Evolutionary conservation across 2,797 vertebrate genomes (phyloP), one percentile per base, ranked within the genome.

Genomic region (Nyctibius grandis): DNA sequence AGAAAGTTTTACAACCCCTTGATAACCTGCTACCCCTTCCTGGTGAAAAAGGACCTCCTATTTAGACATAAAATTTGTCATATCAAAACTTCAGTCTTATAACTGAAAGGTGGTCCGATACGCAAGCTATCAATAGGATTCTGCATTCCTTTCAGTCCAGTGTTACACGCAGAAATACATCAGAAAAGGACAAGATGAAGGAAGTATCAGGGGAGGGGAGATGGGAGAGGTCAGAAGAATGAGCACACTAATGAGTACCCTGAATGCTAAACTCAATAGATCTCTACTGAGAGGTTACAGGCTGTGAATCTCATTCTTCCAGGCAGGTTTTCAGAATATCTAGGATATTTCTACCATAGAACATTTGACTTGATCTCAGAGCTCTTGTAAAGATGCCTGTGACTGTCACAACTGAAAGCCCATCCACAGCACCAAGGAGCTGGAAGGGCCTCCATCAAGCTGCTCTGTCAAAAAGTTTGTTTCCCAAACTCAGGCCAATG

Each of bases 201-300:
- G 21, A 65, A 50, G 50, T 36, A 21, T 16, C 33, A 31, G 33
- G 44, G 13, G 16, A 50, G 26, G 17, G 22, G 16, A 65, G 20
- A 75, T 6, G 9, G 42, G 44, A 40, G 36, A 34, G 20, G 16
- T 8, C 50, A 44, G 42, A 61, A 51, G 38, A 74, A 54, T 33
- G 17, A n/a, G 1, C n/a, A 19, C 2, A 2, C 69, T 29, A 56
- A 13, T 0, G 4, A 84, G 34, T 31, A 21, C 29, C 36, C 26
- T 9, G 11, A 59, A 33, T 9, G 14, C 61, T 67, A 31, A 31
- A 75, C 33, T 40, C 9, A 42, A 11, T 26, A 34, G 36, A 59
- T 65, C 11, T 67, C 61, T 26, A 31, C 25, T 25, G 21, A 75
- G 44, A 67, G 5, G 13, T 57, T 57, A 48, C 25, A 75, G 25